Evolutionary conservation across 2,888 invertebrate genomes (phyloP), one percentile per base, ranked within the genome.

Genomic region (Lasioglossum lativentre): DNA sequence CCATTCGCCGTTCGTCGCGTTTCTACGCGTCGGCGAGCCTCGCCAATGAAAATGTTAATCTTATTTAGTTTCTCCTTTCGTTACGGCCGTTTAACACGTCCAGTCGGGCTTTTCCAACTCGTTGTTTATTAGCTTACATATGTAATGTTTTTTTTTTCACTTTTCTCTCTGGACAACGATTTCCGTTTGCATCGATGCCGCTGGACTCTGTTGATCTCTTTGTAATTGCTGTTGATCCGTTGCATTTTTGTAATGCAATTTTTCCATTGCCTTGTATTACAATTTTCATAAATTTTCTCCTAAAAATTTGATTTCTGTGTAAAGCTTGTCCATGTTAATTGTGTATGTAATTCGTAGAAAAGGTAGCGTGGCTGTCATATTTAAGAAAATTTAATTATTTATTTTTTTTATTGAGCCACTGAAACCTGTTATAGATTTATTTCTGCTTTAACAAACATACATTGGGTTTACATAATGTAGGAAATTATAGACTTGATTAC

Each of bases 41-140:
- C 75, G n/a, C 16, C 34, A 75, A 75, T 23, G 34, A 38, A 68
- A 68, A 68, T 38, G 68, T 38, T 68, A 68, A 34, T 38, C 68
- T 68, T 38, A 38, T 38, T 38, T 23, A 68, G 34, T 23, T 38
- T 68, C 34, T 68, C 42, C 23, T 30, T 47, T 47, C 47, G 45
- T 19, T 30, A 66, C 66, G 66, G 66, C 66, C 34, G 66, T 66
- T 66, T 66, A 66, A 30, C 66, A 66, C 34, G 34, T 66, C 59
- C 59, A 63, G 59, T 27, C 14, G 1, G 10, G 59, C 30, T 63
- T 63, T 63, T 63, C 27, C 59, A 5, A 14, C 59, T 14, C 59
- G 59, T 30, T 59, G 59, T 63, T 63, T 63, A 63, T 63, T 63
- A 63, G 59, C 10, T 52, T 52, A 10, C 52, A 52, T 3, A 23